These are phyloP conservation scores for Gastracanthus pulcherrimus DNA, from an alignment of 2,888 invertebrate species.

Conservation along the genomic window DNA sequence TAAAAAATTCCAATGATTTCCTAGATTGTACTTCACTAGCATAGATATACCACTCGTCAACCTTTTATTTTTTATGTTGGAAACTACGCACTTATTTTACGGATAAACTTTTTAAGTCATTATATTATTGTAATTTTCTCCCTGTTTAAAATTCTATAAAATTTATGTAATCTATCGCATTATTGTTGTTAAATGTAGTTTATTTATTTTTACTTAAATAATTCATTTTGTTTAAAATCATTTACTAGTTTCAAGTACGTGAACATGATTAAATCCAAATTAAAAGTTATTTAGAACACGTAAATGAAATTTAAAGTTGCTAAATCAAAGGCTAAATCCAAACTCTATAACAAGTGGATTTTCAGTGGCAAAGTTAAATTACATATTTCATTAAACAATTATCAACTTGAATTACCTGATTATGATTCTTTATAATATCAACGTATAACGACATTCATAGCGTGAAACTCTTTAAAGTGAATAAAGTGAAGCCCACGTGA, in stretches of 20 bases:
- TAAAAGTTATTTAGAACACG: conserved; percentile 31
- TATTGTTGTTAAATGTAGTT: too few relatives aligned
- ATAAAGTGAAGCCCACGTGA: background rate
- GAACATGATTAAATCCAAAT: background rate
- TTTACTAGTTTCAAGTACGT: background rate
- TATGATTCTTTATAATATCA: background rate
- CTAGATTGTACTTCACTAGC: too few relatives aligned
- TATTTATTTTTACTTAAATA: background rate
- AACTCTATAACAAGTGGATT: conserved; percentile 22
- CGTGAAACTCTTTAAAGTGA: background rate
- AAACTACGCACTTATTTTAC: too few relatives aligned
- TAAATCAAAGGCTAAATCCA: conserved; percentile 17
- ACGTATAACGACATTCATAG: background rate
- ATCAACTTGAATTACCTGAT: background rate
- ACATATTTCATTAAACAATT: conserved; percentile 12
- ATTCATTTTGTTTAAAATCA: background rate
- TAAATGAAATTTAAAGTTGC: conserved; percentile 44
- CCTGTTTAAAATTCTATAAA: too few relatives aligned
- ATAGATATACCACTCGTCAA: too few relatives aligned
- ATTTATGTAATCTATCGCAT: too few relatives aligned
- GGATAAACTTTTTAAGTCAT: too few relatives aligned
- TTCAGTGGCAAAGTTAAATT: conserved; percentile 35
- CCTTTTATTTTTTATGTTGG: too few relatives aligned
- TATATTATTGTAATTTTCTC: too few relatives aligned
- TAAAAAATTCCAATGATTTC: background rate